phyloP scores from a whole-genome alignment of 2,888 invertebrate species.

The Cheilosia variabilis region DNA sequence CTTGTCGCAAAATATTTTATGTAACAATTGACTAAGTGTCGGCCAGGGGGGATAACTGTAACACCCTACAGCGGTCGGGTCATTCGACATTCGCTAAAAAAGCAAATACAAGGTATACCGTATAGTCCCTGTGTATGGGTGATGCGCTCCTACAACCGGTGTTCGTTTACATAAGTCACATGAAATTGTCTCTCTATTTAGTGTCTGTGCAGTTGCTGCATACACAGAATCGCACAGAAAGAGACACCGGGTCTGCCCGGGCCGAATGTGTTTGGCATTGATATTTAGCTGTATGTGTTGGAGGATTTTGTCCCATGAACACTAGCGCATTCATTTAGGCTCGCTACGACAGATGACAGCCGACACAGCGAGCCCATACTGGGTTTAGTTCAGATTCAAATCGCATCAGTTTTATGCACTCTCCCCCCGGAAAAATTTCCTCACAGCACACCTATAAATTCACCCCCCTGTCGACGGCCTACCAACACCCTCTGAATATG shows the following conservation, averaged over 20 bases:
- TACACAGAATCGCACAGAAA: conserved; percentile 50
- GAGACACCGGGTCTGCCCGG: conserved; percentile 74
- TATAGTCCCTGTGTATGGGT: conserved; percentile 16
- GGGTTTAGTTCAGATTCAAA: conserved; percentile 16
- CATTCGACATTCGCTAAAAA: conserved; percentile 27
- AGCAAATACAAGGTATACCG: neutral
- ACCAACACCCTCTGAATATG: neutral
- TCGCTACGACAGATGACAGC: neutral
- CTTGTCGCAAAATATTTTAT: conserved; percentile 33
- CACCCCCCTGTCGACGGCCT: neutral
- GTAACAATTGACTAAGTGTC: conserved; percentile 53
- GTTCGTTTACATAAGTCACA: conserved; percentile 68
- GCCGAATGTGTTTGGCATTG: conserved; percentile 52
- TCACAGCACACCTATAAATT: neutral
- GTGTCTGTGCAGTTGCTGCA: conserved; percentile 60
- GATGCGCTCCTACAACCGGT: conserved; percentile 35
- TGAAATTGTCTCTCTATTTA: conserved; percentile 61
- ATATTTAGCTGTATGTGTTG: conserved; percentile 27
- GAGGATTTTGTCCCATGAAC: conserved; percentile 36
- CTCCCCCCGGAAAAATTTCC: neutral
- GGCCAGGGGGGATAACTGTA: neutral
- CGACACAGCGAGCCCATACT: neutral
- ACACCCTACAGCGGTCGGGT: neutral
- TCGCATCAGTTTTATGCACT: conserved; percentile 8
- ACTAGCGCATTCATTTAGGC: conserved; percentile 17